These are phyloP conservation scores for Aphelinus certus DNA, from an alignment of 1,140 invertebrate species.

Conservation along the genomic window DNA sequence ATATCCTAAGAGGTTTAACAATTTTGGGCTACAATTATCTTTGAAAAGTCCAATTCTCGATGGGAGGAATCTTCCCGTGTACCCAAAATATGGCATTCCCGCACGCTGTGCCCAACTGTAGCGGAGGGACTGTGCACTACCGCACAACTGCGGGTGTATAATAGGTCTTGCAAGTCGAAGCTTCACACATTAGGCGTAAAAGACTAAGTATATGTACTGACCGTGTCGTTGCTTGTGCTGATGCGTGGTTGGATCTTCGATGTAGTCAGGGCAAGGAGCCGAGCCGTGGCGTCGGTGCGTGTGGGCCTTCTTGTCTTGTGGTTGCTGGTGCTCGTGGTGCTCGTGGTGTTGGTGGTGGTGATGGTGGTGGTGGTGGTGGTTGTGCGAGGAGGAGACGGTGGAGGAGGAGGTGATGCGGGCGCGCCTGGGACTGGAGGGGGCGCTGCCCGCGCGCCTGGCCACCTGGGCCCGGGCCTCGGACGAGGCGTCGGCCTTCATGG, in stretches of 20 bases:
- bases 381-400: constrained; percentile 59
- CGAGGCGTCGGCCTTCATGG: constrained; percentile 57
- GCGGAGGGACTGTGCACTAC: no score
- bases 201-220: constrained; percentile 35
- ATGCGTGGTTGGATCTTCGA: constrained; percentile 46
- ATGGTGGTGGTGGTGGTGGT: constrained; percentile 50
- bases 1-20: no score
- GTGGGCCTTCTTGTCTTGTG: constrained; percentile 39
- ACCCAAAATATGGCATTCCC: no score
- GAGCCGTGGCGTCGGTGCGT: constrained; percentile 55
- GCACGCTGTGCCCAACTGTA: no score
- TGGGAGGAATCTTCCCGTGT: no score
- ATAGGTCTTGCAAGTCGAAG: neutral
- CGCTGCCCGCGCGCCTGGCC: constrained; percentile 55
- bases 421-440: constrained; percentile 55
- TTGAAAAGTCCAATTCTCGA: no score
- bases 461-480: constrained; percentile 34
- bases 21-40: no score
- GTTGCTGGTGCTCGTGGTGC: constrained; percentile 41
- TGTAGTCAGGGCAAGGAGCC: constrained; percentile 56
- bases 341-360: constrained; percentile 40
- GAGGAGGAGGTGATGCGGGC: constrained; percentile 60
- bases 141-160: neutral
- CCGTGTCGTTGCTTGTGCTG: constrained; percentile 51
- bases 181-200: neutral